Evolutionary conservation across 2,888 invertebrate species (phyloP).

Genomic region (Oithona nana): DNA sequence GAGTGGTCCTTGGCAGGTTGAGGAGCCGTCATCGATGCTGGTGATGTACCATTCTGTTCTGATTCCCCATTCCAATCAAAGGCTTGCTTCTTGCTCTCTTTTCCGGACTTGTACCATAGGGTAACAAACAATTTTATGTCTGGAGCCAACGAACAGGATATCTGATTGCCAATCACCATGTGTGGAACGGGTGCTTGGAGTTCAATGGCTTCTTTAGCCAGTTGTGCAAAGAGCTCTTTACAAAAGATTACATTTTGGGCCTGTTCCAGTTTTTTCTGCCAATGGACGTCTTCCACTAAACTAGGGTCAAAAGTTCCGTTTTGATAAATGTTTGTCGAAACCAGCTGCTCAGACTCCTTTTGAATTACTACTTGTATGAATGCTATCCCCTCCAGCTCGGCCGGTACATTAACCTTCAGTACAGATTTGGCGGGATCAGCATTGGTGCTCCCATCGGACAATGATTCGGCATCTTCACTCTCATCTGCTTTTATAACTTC

Average conservation of each 20-base stretch:
- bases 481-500: constrained; percentile 85
- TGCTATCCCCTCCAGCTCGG: constrained; percentile 82
- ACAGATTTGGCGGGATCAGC: constrained; percentile 37
- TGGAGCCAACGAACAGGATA: constrained; percentile 80
- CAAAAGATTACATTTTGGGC: constrained; percentile 94
- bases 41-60: not conserved
- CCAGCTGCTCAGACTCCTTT: constrained; percentile 9
- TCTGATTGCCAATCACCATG: constrained; percentile 91
- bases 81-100: too few species aligned
- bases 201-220: constrained; percentile 86
- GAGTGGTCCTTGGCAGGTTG: constrained; percentile 43
- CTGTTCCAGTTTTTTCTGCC: constrained; percentile 90
- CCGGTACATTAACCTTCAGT: constrained; percentile 72
- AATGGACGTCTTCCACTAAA: constrained; percentile 52
- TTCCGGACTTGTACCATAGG: constrained; percentile 46
- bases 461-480: not conserved
- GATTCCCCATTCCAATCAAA: too few species aligned
- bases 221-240: constrained; percentile 79
- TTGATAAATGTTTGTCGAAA: not conserved
- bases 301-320: constrained; percentile 34
- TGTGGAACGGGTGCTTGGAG: constrained; percentile 81
- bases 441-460: not conserved
- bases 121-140: constrained; percentile 82
- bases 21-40: not conserved
- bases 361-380: constrained; percentile 78